A percentile compares a stretch with the other conserved stretches of the same genome.
Evolutionary conservation across 2,888 invertebrate species (phyloP).

Genomic region (Rotaria magnacalcarata): DNA sequence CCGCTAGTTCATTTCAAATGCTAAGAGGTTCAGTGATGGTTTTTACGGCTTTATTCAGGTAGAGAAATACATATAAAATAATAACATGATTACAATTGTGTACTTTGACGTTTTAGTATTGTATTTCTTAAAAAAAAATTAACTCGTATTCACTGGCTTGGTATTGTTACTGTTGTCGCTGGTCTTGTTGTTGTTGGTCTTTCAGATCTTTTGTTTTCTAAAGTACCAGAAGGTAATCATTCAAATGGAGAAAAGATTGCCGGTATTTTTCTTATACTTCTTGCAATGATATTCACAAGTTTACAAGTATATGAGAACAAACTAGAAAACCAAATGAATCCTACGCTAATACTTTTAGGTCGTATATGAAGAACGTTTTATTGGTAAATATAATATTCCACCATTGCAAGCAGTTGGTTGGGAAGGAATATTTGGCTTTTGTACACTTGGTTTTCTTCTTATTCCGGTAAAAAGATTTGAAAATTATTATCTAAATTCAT

Average conservation of each 20-base stretch:
- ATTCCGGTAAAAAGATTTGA: slow-evolving; percentile 61
- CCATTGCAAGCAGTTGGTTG: slow-evolving; percentile 85
- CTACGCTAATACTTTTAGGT: slow-evolving; percentile 67
- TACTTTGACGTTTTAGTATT: not conserved
- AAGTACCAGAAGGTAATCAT: slow-evolving; percentile 32
- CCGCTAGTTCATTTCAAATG: slow-evolving; percentile 92
- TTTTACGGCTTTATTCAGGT: slow-evolving; percentile 2
- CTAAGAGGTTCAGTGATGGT: slow-evolving; percentile 67
- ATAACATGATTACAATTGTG: not conserved
- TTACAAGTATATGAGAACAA: slow-evolving; percentile 67
- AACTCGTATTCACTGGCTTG: slow-evolving; percentile 53
- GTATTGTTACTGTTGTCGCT: slow-evolving; percentile 57
- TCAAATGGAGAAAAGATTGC: slow-evolving; percentile 46
- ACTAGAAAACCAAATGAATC: no score
- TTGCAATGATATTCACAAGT: slow-evolving; percentile 73
- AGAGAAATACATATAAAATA: not conserved
- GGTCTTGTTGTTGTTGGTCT: slow-evolving; percentile 59
- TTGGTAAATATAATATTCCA: slow-evolving; percentile 76
- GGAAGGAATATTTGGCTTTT: slow-evolving; percentile 77
- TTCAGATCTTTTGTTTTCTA: slow-evolving; percentile 52
- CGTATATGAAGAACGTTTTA: slow-evolving; percentile 87
- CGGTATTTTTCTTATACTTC: slow-evolving; percentile 65
- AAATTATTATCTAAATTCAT: no score
- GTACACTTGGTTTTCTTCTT: slow-evolving; percentile 66
- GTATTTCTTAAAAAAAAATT: not conserved